Conservation (phyloP, 1,140 invertebrate genomes). For the Tyrophagus putrescentiae region DNA sequence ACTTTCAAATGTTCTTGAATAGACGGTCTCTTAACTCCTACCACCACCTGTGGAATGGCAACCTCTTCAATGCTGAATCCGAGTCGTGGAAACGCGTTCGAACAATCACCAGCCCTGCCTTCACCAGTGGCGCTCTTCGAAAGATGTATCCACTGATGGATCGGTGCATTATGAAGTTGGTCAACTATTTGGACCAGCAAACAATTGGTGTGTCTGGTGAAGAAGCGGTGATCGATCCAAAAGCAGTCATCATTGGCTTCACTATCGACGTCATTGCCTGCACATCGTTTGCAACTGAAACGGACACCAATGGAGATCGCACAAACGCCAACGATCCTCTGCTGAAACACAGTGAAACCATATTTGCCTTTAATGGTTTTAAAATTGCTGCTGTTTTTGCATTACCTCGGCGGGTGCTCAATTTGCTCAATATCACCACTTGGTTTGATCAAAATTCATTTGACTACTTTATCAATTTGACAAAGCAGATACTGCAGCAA, state of each 20-base stretch:
- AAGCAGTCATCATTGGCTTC: too few species aligned
- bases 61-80: conserved; percentile 28
- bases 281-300: background rate
- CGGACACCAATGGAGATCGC: background rate
- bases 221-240: background rate
- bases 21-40: background rate
- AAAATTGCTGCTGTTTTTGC: too few species aligned
- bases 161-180: background rate
- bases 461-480: background rate
- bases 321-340: background rate
- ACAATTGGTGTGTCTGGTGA: too few species aligned
- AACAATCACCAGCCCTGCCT: conserved; percentile 42
- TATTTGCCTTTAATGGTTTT: too few species aligned
- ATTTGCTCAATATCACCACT: background rate
- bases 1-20: conserved; percentile 27
- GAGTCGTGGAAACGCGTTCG: conserved; percentile 42
- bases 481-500: background rate
- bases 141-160: conserved; percentile 32
- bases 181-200: background rate
- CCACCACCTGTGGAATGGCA: background rate
- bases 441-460: too few species aligned
- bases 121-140: conserved; percentile 44
- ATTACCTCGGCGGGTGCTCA: background rate
- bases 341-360: too few species aligned
- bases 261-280: background rate